Percentiles rank a stretch among this genome's conserved stretches.
These are phyloP conservation scores for Strigamia transsilvanica DNA, from an alignment of 2,888 invertebrate genomes.

Conservation along the genomic window DNA sequence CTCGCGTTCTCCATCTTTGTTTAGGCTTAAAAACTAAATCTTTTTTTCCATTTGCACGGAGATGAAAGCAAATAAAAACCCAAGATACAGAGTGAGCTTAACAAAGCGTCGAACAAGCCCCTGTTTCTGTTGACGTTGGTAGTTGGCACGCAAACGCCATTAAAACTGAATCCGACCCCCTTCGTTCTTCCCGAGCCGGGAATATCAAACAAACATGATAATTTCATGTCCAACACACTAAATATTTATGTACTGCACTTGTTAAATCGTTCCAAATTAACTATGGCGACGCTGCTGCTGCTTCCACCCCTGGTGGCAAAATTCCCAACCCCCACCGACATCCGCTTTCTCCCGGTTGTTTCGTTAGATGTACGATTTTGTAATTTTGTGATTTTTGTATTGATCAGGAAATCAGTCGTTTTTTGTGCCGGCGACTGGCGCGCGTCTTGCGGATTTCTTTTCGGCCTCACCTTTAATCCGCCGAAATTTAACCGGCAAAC, in stretches of 20 bases:
- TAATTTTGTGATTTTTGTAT: no score
- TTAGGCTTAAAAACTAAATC: not conserved
- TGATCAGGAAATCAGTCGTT: no score
- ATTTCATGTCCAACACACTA: conserved; percentile 31
- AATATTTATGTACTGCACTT: conserved; percentile 26
- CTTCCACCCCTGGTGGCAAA: not conserved
- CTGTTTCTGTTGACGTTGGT: conserved; percentile 12
- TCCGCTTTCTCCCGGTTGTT: not conserved
- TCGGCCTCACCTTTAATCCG: no score
- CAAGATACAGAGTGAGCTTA: not conserved
- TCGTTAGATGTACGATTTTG: no score
- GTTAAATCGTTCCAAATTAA: conserved; percentile 18
- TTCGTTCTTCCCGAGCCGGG: conserved; percentile 3
- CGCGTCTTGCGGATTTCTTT: no score
- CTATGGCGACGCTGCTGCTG: not conserved
- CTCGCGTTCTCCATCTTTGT: no score
- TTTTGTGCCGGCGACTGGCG: no score
- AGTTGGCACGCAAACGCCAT: conserved; percentile 30
- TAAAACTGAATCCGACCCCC: conserved; percentile 38
- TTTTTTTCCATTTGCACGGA: not conserved
- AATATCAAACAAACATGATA: conserved; percentile 29
- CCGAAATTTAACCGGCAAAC: no score
- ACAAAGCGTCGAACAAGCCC: conserved; percentile 19
- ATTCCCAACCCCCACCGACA: not conserved
- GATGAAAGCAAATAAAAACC: conserved; percentile 8